Conservation (phyloP, 2,888 invertebrate genomes). For the Cataglyphis cursor region DNA sequence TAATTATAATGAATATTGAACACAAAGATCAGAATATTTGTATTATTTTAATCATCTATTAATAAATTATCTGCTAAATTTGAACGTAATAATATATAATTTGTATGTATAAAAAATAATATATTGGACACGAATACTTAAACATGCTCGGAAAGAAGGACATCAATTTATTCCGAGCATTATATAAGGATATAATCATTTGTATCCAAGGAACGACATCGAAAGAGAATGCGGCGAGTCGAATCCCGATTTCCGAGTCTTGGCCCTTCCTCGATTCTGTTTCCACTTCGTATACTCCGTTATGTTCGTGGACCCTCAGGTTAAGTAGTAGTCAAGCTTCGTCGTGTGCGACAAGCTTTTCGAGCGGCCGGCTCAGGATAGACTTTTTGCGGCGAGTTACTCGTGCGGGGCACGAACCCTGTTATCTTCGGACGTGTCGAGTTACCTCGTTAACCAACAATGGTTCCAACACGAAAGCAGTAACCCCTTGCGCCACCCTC, state of each 20-base stretch:
- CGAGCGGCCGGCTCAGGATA: slow-evolving; percentile 58
- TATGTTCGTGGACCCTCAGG: slow-evolving; percentile 19
- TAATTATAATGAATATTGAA: not conserved
- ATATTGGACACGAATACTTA: not conserved
- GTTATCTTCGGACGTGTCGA: slow-evolving; percentile 85
- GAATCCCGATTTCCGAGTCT: slow-evolving; percentile 6
- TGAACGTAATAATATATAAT: not conserved
- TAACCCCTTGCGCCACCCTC: slow-evolving; percentile 22
- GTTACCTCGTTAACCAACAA: slow-evolving; percentile 86
- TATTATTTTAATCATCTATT: not conserved
- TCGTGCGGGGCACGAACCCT: slow-evolving; percentile 83
- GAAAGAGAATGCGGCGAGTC: not conserved
- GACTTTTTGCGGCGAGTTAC: slow-evolving; percentile 82
- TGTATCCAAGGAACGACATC: not conserved
- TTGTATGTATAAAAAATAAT: not conserved
- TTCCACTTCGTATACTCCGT: not conserved
- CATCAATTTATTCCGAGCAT: not conserved
- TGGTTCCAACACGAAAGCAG: slow-evolving; percentile 73
- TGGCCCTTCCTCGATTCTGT: not conserved
- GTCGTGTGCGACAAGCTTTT: slow-evolving; percentile 53
- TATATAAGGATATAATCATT: slow-evolving; percentile 6
- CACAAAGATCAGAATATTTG: not conserved
- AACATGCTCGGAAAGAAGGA: not conserved
- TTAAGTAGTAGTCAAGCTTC: slow-evolving; percentile 56
- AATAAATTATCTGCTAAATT: slow-evolving; percentile 1